These are phyloP conservation scores for Podotricha telesiphe DNA, from an alignment of 2,888 invertebrate species.

Conservation along the genomic window DNA sequence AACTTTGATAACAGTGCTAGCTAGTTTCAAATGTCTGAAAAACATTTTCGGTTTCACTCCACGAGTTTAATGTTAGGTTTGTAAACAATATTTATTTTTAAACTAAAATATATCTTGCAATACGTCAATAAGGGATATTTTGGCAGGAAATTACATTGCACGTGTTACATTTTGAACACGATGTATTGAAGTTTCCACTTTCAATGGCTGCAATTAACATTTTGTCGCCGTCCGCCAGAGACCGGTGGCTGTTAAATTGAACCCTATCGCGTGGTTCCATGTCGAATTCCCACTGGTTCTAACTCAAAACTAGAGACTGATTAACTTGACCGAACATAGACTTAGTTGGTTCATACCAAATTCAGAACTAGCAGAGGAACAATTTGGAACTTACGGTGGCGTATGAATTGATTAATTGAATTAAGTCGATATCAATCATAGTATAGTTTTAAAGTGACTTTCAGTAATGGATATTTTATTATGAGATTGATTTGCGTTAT, in stretches of 20 bases:
- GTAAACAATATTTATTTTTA: constrained; percentile 25
- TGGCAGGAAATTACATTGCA: constrained; percentile 24
- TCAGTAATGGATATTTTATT: not conserved
- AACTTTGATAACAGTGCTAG: constrained; percentile 15
- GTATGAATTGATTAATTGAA: constrained; percentile 37
- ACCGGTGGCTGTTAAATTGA: constrained; percentile 50
- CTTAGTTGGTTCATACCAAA: constrained; percentile 44
- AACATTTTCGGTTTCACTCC: constrained; percentile 37
- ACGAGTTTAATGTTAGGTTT: constrained; percentile 25
- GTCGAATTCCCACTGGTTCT: constrained; percentile 50
- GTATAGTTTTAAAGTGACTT: not conserved
- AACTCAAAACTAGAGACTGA: constrained; percentile 49
- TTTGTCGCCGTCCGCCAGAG: constrained; percentile 49
- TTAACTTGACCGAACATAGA: constrained; percentile 47
- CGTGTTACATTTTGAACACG: constrained; percentile 36
- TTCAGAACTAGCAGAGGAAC: constrained; percentile 41
- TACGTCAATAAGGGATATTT: constrained; percentile 27
- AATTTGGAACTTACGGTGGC: constrained; percentile 33
- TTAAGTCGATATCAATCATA: constrained; percentile 22
- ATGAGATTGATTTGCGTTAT: not conserved
- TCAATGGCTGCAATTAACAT: constrained; percentile 53
- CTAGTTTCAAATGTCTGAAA: constrained; percentile 33
- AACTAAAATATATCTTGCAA: constrained; percentile 27
- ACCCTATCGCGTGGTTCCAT: constrained; percentile 48
- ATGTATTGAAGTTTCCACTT: constrained; percentile 49